Base-by-base conservation (phyloP, 2,888 invertebrate genomes). In the Eupithecia subumbrata region DNA sequence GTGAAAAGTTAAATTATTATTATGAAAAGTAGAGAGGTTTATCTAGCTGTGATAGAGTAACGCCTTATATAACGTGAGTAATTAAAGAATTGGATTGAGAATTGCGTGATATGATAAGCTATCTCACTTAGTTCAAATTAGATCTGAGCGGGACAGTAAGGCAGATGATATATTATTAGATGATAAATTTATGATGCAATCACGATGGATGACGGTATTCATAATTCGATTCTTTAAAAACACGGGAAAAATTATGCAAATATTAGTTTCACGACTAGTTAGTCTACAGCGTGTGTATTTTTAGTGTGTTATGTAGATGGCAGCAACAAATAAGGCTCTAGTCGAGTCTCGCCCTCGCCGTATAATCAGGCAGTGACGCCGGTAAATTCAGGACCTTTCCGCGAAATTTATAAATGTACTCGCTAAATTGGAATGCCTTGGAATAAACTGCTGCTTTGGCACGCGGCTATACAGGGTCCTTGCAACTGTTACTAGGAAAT, bases 351-450 rank as follows among this genome's bases (percentile, higher is more conserved):
- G 63, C 63, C 30, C 18, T 30, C 18, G 67, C 43, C 12, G 67
- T 67, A 67, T 67, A 67, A 67, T 43, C 43, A 67, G 67, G 67
- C n/a, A 22, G 18, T 67, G 67, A 67, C 43, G 43, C 37, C 67
- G 67, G 67, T 67, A 64, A 64, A 64, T 64, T 43, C 22, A 9
- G 40, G 43, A 66, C 18, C 66, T 37, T 66, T 67, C 43, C 37
- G 37, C 12, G 43, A 40, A 43, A 67, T 67, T 67, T 43, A 43
- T 67, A 67, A 67, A 67, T n/a, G 67, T 43, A 43, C 11, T 37
- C 18, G 37, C 37, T 22, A 67, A 67, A 67, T 67, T 67, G 67
- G 67, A 67, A 67, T 43, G 43, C 67, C 67, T 40, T 16, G 67
- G 12, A 67, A 67, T 43, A 67, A 67, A 67, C 37, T 67, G 67